phyloP scores from a whole-genome alignment of 2,888 invertebrate species.

The Cacoxenus indagator region DNA sequence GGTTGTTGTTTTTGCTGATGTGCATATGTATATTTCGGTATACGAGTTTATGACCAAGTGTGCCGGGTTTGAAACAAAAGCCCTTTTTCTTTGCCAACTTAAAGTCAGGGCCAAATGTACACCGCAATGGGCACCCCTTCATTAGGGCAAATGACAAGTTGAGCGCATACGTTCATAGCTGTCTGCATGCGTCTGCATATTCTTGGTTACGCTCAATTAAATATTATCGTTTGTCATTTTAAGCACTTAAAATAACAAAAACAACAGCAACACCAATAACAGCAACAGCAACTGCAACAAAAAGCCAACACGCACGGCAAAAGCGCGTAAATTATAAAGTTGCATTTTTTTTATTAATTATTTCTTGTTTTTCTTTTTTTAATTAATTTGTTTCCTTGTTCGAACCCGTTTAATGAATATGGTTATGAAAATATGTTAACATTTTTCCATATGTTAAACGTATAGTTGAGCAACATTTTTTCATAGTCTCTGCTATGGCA shows the following conservation, averaged over 20 bases:
- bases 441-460: too few relatives aligned
- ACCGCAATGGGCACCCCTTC: constrained; percentile 44
- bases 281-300: neutral
- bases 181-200: constrained; percentile 17
- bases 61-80: constrained; percentile 55
- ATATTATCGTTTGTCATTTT: constrained; percentile 58
- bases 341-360: too few relatives aligned
- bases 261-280: neutral
- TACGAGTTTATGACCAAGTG: neutral
- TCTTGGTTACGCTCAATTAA: constrained; percentile 64
- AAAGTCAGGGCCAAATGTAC: constrained; percentile 20
- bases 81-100: constrained; percentile 36
- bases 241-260: constrained; percentile 23
- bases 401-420: too few relatives aligned
- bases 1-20: too few relatives aligned
- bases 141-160: constrained; percentile 53
- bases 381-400: too few relatives aligned
- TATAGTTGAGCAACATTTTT: too few relatives aligned
- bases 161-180: neutral
- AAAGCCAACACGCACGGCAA: neutral
- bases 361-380: too few relatives aligned
- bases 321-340: neutral
- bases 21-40: neutral
- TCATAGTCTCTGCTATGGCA: too few relatives aligned
- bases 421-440: too few relatives aligned